Evolutionary conservation across 92 coral and sea anemone species (phyloP), one percentile per base, ranked within the genome.

Genomic region (Metridium senile): DNA sequence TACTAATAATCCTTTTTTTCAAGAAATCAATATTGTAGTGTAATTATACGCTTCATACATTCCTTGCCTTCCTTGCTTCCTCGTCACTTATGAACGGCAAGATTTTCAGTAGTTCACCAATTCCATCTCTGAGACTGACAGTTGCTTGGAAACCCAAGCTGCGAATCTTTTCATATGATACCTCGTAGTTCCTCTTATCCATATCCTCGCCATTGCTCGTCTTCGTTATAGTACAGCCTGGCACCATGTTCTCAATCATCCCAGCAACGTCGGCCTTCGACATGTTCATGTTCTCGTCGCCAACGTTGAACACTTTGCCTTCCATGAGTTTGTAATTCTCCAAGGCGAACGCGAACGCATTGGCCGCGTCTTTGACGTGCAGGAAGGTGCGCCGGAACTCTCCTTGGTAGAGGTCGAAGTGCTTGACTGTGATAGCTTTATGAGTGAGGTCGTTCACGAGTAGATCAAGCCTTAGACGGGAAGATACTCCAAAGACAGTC

Each of bases 371-470:
- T 80, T 86, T 93, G 20, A 91, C 97, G 75, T 93, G 98, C 30
- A 93, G 89, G 74, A 93, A 93, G 0, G 98, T 93, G 70, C 98
- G 97, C 31, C 91, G 84, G 67, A 91, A 93, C 28, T 76, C 84
- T n/a, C 98, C 98, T 66, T 93, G 97, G 81, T 93, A 93, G 25
- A 93, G 84, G 46, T 91, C 98, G 74, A 93, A 93, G 68, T 88
- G 86, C 67, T 74, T 87, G 71, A 82, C 58, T 7, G 91, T 93
- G 65, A 93, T 39, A 11, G 98, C 98, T 57, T 91, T 93, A 79
- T 93, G 67, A 11, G 98, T 93, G 21, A 93, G 87, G 70, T 93
- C 97, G 43, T 91, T 93, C 11, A 93, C 93, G 33, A 93, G 85
- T 1, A 93, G 97, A 47, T 93, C 98, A 23, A 93, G 88, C 39